Base-by-base conservation (phyloP, 1,140 invertebrate species). In the Magallana angulata region DNA sequence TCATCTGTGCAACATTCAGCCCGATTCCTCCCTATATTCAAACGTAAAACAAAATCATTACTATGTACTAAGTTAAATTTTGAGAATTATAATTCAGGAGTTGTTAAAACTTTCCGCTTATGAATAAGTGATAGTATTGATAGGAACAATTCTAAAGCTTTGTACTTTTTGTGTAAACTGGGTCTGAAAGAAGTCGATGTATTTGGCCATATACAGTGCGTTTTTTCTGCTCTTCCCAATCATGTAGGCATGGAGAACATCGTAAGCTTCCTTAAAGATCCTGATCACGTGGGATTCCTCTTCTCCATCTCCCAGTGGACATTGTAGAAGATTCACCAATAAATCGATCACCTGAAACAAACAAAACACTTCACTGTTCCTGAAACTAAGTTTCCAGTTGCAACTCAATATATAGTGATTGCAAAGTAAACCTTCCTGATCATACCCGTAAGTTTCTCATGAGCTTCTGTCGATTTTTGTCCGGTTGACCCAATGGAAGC, bases 111-210 rank as follows among this genome's bases (percentile, higher is more conserved):
- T 4, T 48, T 48, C 36, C 36, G 36, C 5, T 48, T 1, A 48
- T 48, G 36, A 1, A 1, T 48, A 1, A 1, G 2, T 4, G 5
- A 48, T 48, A 4, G 36, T 48, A 48, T 48, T 48, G 36, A 48
- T 48, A 48, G 36, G 36, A 48, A 48, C 36, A 5, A 5, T 48
- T 48, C 1, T 48, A 48, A 48, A 48, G 36, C 3, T 48, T 48
- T 16, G 48, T 90, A 93, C 93, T 91, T 93, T 94, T 88, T 94
- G 92, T 57, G 92, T 93, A 84, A 95, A 94, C 85, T 95, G 94
- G 59, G 94, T 94, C 87, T 94, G 94, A 87, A 95, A 95, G 91
- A 95, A 95, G 86, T 95, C 94, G 56, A 95, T 95, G 87, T 95
- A 94, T 90, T 95, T 95, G 80, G 94, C 94, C 85, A 95, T 94